Base-by-base conservation (phyloP, 2,113 vertebrate species). In the Phrynosoma blainvillii region DNA sequence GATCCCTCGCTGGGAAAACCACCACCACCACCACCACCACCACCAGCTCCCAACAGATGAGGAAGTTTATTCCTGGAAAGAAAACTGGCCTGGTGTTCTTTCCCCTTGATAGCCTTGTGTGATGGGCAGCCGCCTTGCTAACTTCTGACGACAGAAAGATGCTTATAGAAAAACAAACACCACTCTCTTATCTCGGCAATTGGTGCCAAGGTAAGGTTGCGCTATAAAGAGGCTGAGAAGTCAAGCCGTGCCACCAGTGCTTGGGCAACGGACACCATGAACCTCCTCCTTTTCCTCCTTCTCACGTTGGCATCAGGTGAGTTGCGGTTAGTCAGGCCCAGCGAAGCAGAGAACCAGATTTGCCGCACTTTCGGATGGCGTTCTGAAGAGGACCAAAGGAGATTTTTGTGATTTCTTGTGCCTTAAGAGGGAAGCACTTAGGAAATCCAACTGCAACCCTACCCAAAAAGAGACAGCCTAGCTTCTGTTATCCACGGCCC, bases 261-360 rank as follows among this genome's bases (percentile, higher is more conserved):
- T 30, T 86, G 10, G 21, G 2, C 66, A 88, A 77, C 0, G 2
- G 40, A 20, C 0, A 92, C 25, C 76, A 97, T 97, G 97, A 96
- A 93, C 79, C 80, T 93, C 85, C 89, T 96, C 18, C 59, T 93
- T 9, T 82, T 96, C 89, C 88, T 95, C 32, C 85, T 94, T 90
- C 90, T 97, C 89, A 91, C 65, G 73, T 92, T 85, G 84, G 73
- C 97, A 54, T 70, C 88, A 0, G 96, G 97, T 97, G 94, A 40
- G 89, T 30, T 42, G 18, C 10, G 1, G 8, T 6, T 30, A 52
- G 5, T 36, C 47, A 32, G 21, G 27, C 42, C 42, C 18, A 18
- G 30, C 6, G 14, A 21, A 7, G 9, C 9, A 2, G 82, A 13
- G 66, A 68, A 36, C 3, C 47, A 47, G 71, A n/a, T 1, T 18